These are phyloP conservation scores for Phengaris alcon DNA, from an alignment of 2,888 invertebrate genomes.

Conservation along the genomic window DNA sequence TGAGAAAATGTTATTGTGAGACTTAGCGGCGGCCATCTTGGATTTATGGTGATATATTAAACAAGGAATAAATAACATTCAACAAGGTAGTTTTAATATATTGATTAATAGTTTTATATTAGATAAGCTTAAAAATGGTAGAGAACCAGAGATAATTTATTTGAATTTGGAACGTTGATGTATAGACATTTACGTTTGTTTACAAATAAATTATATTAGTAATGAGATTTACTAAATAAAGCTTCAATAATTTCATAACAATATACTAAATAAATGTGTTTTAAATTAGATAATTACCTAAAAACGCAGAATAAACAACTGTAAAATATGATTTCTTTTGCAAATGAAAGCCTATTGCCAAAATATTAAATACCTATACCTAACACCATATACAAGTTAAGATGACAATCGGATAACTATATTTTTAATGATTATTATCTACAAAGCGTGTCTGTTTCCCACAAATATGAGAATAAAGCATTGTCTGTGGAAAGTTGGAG, in stretches of 20 bases:
- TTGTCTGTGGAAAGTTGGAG: slow-evolving; percentile 64
- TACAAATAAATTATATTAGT: too few relatives aligned
- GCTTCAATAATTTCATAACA: too few relatives aligned
- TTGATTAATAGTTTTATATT: slow-evolving; percentile 23
- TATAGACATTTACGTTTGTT: too few relatives aligned
- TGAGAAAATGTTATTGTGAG: slow-evolving; percentile 14
- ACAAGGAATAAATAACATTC: slow-evolving; percentile 22
- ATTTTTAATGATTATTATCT: slow-evolving; percentile 8
- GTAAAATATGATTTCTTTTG: neutral
- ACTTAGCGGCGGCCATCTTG: slow-evolving; percentile 15
- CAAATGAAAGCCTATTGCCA: neutral
- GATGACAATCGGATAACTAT: neutral
- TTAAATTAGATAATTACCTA: too few relatives aligned
- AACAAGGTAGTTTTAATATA: slow-evolving; percentile 25
- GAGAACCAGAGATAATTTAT: neutral
- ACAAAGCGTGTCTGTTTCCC: neutral
- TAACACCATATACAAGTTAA: neutral
- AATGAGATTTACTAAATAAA: too few relatives aligned
- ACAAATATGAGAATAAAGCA: slow-evolving; percentile 30
- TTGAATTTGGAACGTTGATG: neutral
- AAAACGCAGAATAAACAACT: too few relatives aligned
- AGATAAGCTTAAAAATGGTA: neutral
- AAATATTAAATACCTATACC: neutral
- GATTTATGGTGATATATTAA: slow-evolving; percentile 24
- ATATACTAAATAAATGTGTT: too few relatives aligned